Evolutionary conservation across 2,113 vertebrate species (phyloP).

Genomic region (Anser cygnoides): DNA sequence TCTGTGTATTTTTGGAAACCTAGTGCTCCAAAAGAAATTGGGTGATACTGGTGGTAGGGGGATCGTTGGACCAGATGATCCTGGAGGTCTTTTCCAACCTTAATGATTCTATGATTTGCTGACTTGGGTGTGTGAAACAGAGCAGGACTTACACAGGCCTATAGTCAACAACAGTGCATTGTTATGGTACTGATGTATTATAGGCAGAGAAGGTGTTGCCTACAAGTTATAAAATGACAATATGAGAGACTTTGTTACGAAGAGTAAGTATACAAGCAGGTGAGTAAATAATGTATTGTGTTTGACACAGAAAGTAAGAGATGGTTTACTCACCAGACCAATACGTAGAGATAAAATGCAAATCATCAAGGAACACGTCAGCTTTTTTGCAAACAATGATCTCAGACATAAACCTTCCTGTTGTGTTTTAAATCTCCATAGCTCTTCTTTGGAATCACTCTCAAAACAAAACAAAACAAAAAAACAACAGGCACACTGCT

Average conservation of each 20-base stretch:
- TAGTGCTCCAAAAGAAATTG: neutral
- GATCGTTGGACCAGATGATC: no score
- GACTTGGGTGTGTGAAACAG: neutral
- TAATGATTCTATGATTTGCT: no score
- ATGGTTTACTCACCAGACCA: neutral
- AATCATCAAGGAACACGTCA: neutral
- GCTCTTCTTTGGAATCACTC: neutral
- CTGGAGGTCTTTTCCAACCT: no score
- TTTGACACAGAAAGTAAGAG: neutral
- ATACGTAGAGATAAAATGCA: neutral
- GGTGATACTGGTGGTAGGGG: neutral
- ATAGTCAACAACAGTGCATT: neutral
- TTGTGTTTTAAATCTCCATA: neutral
- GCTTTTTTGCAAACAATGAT: neutral
- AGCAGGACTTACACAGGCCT: neutral
- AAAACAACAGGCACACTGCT: neutral
- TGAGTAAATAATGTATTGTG: neutral
- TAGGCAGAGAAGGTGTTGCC: neutral
- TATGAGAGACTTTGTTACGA: neutral
- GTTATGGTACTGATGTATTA: neutral
- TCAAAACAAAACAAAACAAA: neutral
- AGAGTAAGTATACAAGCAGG: neutral
- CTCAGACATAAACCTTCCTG: neutral
- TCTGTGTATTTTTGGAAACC: neutral
- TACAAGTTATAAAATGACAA: neutral